Percentiles rank a stretch among this genome's conserved stretches.
Evolutionary conservation across 2,888 invertebrate genomes (phyloP).

Genomic region (Cataglyphis altisquamis): DNA sequence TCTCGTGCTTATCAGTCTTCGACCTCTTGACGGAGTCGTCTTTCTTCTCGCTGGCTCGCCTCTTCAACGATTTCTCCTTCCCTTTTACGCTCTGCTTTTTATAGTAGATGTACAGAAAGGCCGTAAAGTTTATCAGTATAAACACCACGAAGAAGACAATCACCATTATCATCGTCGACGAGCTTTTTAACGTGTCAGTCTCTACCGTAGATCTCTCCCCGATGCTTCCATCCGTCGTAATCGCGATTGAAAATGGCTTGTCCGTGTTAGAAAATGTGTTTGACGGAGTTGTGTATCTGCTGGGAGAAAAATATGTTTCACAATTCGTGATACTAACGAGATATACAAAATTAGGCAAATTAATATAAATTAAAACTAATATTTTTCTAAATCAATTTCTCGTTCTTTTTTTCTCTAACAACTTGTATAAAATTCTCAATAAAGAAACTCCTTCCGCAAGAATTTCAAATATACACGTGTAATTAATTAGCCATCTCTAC

Average conservation of each 20-base stretch:
- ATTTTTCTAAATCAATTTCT: background rate
- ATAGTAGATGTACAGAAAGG: slow-evolving; percentile 90
- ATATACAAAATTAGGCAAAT: background rate
- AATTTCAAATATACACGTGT: background rate
- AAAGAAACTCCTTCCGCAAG: background rate
- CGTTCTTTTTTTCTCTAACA: background rate
- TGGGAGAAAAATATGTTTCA: background rate
- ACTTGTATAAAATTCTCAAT: background rate
- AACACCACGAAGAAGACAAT: slow-evolving; percentile 89
- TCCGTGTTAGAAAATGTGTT: slow-evolving; percentile 46
- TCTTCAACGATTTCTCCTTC: slow-evolving; percentile 87
- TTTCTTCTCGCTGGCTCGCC: slow-evolving; percentile 85
- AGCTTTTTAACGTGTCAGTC: slow-evolving; percentile 72
- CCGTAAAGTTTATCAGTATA: slow-evolving; percentile 90
- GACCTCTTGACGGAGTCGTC: slow-evolving; percentile 86
- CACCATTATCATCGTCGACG: slow-evolving; percentile 85
- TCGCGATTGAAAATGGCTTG: slow-evolving; percentile 35
- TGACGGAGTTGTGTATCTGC: slow-evolving; percentile 48
- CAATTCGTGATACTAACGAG: background rate
- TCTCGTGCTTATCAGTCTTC: slow-evolving; percentile 84
- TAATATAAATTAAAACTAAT: background rate
- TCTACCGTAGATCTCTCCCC: slow-evolving; percentile 57
- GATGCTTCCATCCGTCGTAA: slow-evolving; percentile 40
- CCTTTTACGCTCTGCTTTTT: slow-evolving; percentile 89
- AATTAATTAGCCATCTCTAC: slow-evolving; percentile 15